Evolutionary conservation across 1,140 invertebrate species (phyloP), one percentile per base, ranked within the genome.

Genomic region (Eumaeus atala): DNA sequence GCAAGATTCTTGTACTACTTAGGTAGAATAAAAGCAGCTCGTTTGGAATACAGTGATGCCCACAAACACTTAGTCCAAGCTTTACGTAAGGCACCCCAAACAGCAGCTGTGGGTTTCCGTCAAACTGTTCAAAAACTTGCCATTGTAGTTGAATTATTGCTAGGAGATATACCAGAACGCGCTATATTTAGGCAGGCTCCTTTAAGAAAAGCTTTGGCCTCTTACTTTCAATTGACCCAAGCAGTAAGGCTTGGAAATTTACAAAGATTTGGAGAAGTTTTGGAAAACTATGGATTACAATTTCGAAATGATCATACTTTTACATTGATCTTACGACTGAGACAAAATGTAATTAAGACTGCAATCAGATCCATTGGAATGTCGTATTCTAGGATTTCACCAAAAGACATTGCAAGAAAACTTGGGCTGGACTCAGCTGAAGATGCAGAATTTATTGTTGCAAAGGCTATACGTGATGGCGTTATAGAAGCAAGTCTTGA

Each of bases 321-420:
- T 70, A 98, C 96, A 48, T 82, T 99, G 33, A 99, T 99, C 71
- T 89, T 99, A 14, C 92, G 97, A 59, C 87, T 99, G 14, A 91
- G 97, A 54, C 98, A 99, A 78, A 99, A 99, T 90, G 98, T 99
- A 1, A 99, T 99, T 73, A 99, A 99, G 87, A 99, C 98, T 6
- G 98, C 98, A 0, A 96, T 99, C 47, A 90, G 98, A 38, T 97
- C 97, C 56, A 99, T 99, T 82, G 97, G 96, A 10, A 79, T 98
- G 1, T 98, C 97, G 0, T 99, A 99, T 84, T 99, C 97, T 0
- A 91, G 96, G 49, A 99, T 99, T 64, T 97, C 96, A 9, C 93
- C 98, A 0, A 91, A 92, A 55, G 97, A 99, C 85, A 97, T 99
- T 70, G 97, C 97, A 8, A 90, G 92, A 58, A 99, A 99, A 75